phyloP scores from a whole-genome alignment of 2,888 invertebrate species.

The Phasia obesa region DNA sequence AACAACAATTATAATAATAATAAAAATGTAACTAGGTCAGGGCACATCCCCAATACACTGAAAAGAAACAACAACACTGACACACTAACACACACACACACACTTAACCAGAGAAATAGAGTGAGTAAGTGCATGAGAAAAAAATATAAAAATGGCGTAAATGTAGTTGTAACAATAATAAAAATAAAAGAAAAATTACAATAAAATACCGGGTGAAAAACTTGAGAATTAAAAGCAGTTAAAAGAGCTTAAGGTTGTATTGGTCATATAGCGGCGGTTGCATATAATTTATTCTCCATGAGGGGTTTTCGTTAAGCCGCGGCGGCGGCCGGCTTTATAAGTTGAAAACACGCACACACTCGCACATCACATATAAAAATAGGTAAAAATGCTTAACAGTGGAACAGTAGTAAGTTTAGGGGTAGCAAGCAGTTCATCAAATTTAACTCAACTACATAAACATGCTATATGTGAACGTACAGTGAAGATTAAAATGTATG shows the following conservation, averaged over 20 bases:
- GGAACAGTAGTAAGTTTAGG: neutral
- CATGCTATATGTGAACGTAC: no score
- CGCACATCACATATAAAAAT: neutral
- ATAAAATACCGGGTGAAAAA: constrained; percentile 39
- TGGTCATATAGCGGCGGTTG: constrained; percentile 31
- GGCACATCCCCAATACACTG: constrained; percentile 76
- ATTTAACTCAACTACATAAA: neutral
- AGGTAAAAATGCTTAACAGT: neutral
- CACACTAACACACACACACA: constrained; percentile 11
- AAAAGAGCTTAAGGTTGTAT: neutral
- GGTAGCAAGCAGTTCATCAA: no score
- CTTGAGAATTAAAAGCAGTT: neutral
- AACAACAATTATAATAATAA: constrained; percentile 59
- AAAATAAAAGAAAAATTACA: neutral
- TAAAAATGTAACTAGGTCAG: constrained; percentile 80
- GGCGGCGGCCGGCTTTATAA: constrained; percentile 19
- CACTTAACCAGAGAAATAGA: constrained; percentile 1
- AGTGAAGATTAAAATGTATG: no score
- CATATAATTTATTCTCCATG: constrained; percentile 17
- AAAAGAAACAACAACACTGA: constrained; percentile 29
- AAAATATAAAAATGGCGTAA: constrained; percentile 31
- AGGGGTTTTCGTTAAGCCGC: neutral
- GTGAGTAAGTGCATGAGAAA: constrained; percentile 1
- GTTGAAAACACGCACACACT: neutral
- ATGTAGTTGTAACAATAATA: no score